phyloP scores from a whole-genome alignment of 35 echinoderm and acorn worm species.

The Lytechinus variegatus region DNA sequence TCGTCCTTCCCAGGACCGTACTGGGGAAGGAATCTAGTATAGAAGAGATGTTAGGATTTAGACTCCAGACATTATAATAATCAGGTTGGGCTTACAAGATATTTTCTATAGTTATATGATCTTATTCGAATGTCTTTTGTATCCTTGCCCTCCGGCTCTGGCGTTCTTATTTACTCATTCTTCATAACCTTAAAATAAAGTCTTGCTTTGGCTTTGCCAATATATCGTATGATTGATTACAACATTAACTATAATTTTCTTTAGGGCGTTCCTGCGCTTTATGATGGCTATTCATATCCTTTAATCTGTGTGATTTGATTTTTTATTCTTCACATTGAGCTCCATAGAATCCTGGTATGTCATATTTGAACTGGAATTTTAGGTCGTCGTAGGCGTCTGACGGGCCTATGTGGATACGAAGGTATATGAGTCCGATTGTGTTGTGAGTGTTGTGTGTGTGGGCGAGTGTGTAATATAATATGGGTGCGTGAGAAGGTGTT shows the following conservation, averaged over 20 bases:
- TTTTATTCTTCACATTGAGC: not conserved
- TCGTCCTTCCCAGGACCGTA: not conserved
- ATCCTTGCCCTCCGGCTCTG: not conserved
- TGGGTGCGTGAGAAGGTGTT: not conserved
- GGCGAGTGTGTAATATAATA: not conserved
- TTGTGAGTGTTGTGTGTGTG: slow-evolving; percentile 15
- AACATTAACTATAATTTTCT: not conserved
- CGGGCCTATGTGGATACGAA: not conserved
- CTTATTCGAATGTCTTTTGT: not conserved
- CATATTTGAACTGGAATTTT: not conserved
- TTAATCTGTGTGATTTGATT: not conserved
- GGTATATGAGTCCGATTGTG: not conserved
- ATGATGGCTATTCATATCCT: not conserved
- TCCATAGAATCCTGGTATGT: not conserved
- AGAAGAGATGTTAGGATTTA: not conserved
- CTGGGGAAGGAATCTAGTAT: not conserved
- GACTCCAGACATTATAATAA: not conserved
- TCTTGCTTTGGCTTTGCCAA: not conserved
- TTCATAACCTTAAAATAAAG: not conserved
- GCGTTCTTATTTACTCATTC: not conserved
- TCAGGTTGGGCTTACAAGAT: not conserved
- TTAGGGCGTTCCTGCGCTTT: not conserved
- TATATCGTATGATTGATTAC: not conserved
- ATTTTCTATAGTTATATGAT: not conserved
- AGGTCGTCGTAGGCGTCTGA: not conserved